Conservation (phyloP, 2,797 vertebrate species). For the Bovichtus diacanthus region DNA sequence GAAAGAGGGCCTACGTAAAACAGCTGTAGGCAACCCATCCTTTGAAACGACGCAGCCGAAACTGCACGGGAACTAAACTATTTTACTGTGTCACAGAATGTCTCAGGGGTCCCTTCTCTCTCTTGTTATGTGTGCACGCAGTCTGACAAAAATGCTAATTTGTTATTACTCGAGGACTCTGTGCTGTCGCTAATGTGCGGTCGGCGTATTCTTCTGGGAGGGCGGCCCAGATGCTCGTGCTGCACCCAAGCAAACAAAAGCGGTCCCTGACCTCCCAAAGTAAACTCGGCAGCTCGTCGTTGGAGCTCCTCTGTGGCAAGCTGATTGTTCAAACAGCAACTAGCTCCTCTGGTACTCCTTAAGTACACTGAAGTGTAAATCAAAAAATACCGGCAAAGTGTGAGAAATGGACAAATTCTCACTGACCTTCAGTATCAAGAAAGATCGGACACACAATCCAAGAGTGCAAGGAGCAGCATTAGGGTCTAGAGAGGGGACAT, state of each 20-base stretch:
- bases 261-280: constrained; percentile 62
- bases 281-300: constrained; percentile 57
- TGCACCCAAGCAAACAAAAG: constrained; percentile 56
- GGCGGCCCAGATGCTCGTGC: constrained; percentile 39
- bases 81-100: constrained; percentile 34
- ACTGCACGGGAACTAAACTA: constrained; percentile 20
- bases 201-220: constrained; percentile 46
- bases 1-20: constrained; percentile 20
- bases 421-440: constrained; percentile 50
- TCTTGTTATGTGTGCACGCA: constrained; percentile 25
- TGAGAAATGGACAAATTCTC: constrained; percentile 14
- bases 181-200: constrained; percentile 42
- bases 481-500: neutral
- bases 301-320: constrained; percentile 50
- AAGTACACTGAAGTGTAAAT: constrained; percentile 39
- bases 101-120: constrained; percentile 48
- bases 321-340: constrained; percentile 53
- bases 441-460: constrained; percentile 12
- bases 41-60: constrained; percentile 10
- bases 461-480: constrained; percentile 16
- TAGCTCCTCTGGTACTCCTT: constrained; percentile 14
- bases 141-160: constrained; percentile 55
- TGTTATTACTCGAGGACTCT: constrained; percentile 45
- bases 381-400: constrained; percentile 23
- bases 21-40: constrained; percentile 27